phyloP scores from a whole-genome alignment of 2,888 invertebrate genomes.

The Tinea trinotella region DNA sequence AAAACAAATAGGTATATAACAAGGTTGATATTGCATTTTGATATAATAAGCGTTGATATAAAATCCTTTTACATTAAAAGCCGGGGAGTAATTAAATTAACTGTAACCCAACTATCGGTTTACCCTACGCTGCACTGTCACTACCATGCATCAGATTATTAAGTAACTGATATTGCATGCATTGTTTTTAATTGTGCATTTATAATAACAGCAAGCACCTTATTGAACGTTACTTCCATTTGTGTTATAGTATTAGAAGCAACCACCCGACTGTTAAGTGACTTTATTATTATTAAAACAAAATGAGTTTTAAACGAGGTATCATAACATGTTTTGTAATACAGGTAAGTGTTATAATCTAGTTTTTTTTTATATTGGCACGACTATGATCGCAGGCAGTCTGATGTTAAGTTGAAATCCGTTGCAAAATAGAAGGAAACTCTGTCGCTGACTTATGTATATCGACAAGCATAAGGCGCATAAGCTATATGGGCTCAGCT shows the following conservation, averaged over 20 bases:
- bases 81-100: too few relatives aligned
- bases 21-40: too few relatives aligned
- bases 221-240: neutral
- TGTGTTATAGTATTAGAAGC: neutral
- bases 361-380: neutral
- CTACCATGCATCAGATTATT: conserved; percentile 8
- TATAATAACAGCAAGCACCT: neutral
- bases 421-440: too few relatives aligned
- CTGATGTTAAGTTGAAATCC: too few relatives aligned
- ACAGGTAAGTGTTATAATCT: neutral
- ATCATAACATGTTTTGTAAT: neutral
- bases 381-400: too few relatives aligned
- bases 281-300: neutral
- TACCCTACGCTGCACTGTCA: neutral
- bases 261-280: neutral
- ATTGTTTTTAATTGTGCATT: neutral
- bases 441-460: too few relatives aligned
- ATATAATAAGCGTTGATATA: too few relatives aligned
- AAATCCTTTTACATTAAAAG: too few relatives aligned
- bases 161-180: conserved; percentile 1
- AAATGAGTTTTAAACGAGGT: neutral
- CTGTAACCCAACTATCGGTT: too few relatives aligned
- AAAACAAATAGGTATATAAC: too few relatives aligned
- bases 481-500: too few relatives aligned
- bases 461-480: too few relatives aligned